Evolutionary conservation across 2,888 invertebrate genomes (phyloP).

Genomic region (Pandemis corylana): DNA sequence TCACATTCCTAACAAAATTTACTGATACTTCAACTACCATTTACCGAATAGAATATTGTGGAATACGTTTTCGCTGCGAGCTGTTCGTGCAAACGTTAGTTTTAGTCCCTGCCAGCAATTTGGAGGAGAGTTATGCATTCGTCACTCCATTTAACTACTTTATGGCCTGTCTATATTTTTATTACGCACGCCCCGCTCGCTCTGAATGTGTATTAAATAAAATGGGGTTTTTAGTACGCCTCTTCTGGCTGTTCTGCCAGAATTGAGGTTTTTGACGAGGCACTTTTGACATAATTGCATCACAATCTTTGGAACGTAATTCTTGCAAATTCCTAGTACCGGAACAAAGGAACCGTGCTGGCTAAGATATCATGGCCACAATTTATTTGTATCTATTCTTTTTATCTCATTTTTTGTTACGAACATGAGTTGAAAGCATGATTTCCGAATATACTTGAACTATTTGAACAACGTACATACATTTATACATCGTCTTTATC

Average conservation of each 20-base stretch:
- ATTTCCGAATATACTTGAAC: too few relatives aligned
- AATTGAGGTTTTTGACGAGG: conserved; percentile 11
- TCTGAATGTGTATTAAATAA: conserved; percentile 33
- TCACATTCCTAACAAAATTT: neutral
- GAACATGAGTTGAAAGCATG: too few relatives aligned
- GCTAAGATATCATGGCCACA: too few relatives aligned
- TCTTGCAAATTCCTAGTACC: too few relatives aligned
- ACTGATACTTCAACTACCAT: conserved; percentile 1
- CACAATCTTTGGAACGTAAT: too few relatives aligned
- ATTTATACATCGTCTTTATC: too few relatives aligned
- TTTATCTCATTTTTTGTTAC: too few relatives aligned
- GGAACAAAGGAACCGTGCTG: too few relatives aligned
- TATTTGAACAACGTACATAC: too few relatives aligned
- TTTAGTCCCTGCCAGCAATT: conserved; percentile 1
- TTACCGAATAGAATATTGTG: neutral
- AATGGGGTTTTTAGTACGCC: conserved; percentile 25
- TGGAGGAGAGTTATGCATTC: conserved; percentile 32
- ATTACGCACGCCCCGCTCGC: conserved; percentile 27
- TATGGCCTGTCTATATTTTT: conserved; percentile 40
- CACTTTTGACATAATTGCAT: conserved; percentile 19
- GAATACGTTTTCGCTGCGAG: neutral
- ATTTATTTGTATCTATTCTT: too few relatives aligned
- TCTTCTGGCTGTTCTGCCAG: conserved; percentile 19
- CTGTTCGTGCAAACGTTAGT: conserved; percentile 17
- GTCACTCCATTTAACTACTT: conserved; percentile 41